These are phyloP conservation scores for Arge pagana DNA, from an alignment of 2,888 invertebrate species.

Conservation along the genomic window DNA sequence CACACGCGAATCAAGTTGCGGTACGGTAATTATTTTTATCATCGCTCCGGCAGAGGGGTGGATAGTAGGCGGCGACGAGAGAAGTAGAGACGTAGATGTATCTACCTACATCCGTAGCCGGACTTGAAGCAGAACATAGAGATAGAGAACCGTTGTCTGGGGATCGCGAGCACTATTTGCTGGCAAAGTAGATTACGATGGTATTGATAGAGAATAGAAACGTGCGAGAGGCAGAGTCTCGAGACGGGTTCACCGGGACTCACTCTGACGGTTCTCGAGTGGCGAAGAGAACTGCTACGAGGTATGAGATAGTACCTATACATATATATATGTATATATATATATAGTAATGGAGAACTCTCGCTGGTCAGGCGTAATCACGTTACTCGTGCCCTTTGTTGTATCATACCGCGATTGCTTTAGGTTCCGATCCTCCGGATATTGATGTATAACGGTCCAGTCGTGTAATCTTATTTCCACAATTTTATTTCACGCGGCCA, in stretches of 20 bases:
- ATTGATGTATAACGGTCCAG: slow-evolving; percentile 39
- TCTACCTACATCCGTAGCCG: too few relatives aligned
- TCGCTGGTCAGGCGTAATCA: slow-evolving; percentile 47
- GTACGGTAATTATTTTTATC: too few relatives aligned
- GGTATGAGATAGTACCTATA: too few relatives aligned
- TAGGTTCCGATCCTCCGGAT: slow-evolving; percentile 47
- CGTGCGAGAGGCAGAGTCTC: slow-evolving; percentile 22
- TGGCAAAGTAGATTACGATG: slow-evolving; percentile 50
- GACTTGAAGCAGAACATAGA: slow-evolving; percentile 9
- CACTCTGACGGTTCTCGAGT: too few relatives aligned
- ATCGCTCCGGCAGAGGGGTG: too few relatives aligned
- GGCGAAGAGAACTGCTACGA: too few relatives aligned
- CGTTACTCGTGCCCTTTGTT: slow-evolving; percentile 50
- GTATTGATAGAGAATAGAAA: slow-evolving; percentile 46
- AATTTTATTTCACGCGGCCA: too few relatives aligned
- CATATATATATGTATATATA: slow-evolving; percentile 2
- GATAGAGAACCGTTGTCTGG: slow-evolving; percentile 42
- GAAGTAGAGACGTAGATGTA: too few relatives aligned
- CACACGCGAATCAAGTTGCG: too few relatives aligned
- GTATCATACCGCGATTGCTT: slow-evolving; percentile 50
- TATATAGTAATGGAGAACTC: slow-evolving; percentile 38
- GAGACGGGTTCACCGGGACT: too few relatives aligned
- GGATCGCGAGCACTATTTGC: slow-evolving; percentile 49
- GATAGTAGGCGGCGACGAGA: too few relatives aligned
- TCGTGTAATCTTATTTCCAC: too few relatives aligned